Conservation (phyloP, 2,888 invertebrate genomes). For the Lithophane leautieri region DNA sequence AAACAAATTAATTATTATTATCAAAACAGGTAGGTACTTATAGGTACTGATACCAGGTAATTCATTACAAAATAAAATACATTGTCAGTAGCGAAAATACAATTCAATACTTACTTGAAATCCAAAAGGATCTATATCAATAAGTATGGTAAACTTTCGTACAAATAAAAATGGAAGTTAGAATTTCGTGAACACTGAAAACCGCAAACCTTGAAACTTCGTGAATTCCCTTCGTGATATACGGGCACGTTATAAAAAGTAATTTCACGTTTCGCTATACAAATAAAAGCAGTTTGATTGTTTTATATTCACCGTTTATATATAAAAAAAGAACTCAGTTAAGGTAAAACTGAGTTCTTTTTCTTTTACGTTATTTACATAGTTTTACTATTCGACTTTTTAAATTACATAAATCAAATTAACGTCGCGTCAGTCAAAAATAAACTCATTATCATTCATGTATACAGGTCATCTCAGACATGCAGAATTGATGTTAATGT, state of each 20-base stretch:
- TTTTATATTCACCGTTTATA: constrained; percentile 40
- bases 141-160: background rate
- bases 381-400: constrained; percentile 8
- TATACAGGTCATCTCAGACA: constrained; percentile 22
- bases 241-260: constrained; percentile 39
- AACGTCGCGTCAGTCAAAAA: constrained; percentile 17
- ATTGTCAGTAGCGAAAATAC: background rate
- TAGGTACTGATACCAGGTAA: background rate
- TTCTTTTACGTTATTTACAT: constrained; percentile 23
- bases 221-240: constrained; percentile 40
- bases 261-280: constrained; percentile 35
- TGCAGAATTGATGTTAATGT: constrained; percentile 38
- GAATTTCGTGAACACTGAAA: constrained; percentile 53
- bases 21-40: background rate
- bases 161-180: constrained; percentile 46
- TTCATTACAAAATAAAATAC: background rate
- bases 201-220: constrained; percentile 60
- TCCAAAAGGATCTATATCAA: background rate
- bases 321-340: too few relatives aligned
- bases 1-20: background rate
- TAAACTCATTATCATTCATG: constrained; percentile 9
- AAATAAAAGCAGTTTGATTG: constrained; percentile 33
- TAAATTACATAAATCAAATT: constrained; percentile 23
- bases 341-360: too few relatives aligned
- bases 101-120: background rate